These are phyloP conservation scores for Exephanes ischioxanthus DNA, from an alignment of 2,888 invertebrate species.

Conservation along the genomic window DNA sequence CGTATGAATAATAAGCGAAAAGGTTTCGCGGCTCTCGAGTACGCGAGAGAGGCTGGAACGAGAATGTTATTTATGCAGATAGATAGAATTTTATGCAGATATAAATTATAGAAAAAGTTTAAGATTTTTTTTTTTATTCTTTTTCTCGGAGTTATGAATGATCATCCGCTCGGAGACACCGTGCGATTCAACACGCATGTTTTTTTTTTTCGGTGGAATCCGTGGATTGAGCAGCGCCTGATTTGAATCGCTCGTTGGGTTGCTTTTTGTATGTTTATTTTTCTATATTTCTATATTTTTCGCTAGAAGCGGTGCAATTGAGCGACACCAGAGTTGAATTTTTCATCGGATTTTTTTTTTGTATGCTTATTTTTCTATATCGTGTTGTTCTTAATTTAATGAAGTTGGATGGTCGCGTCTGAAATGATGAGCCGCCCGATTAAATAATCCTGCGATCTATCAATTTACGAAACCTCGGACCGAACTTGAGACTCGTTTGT, in stretches of 20 bases:
- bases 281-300: too few species aligned
- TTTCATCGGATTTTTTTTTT: background rate
- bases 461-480: background rate
- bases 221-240: background rate
- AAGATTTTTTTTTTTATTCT: background rate
- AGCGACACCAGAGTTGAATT: background rate
- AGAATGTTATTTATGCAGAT: slow-evolving; percentile 18
- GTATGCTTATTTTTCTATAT: background rate
- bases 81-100: background rate
- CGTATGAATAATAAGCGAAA: slow-evolving; percentile 7
- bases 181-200: background rate
- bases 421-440: background rate
- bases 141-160: background rate
- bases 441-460: background rate
- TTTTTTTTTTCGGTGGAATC: background rate
- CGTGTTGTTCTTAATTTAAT: background rate
- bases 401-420: background rate
- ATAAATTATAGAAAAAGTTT: slow-evolving; percentile 3
- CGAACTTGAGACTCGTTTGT: background rate
- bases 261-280: background rate
- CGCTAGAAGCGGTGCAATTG: too few species aligned
- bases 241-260: background rate
- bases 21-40: background rate
- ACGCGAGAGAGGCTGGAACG: background rate
- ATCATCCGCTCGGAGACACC: background rate